Evolutionary conservation across 2,113 vertebrate species (phyloP), one percentile per base, ranked within the genome.

Genomic region (Sula dactylatra): DNA sequence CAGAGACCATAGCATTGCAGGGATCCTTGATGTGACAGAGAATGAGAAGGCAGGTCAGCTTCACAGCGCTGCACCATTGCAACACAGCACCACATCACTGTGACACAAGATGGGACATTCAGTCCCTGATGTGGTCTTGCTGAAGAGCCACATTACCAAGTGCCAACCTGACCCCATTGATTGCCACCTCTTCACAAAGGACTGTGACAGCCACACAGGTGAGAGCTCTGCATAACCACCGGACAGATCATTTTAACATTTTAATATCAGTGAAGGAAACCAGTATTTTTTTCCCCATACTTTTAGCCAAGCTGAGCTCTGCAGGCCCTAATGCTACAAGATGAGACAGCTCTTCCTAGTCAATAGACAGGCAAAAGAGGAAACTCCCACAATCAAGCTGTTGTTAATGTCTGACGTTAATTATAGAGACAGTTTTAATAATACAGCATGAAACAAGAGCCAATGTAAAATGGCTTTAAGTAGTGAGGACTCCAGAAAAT

Each of bases 81-180:
- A 13, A 38, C 31, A 17, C 1, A 2, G 13, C 2, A 1, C 32
- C 29, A 27, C 2, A 1, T 22, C 50, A 13, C 61, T 27, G 38
- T 0, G 1, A 40, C 31, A 13, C n/a, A 36, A 16, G 13, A 16
- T 9, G 13, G 36, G 44, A 54, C n/a, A 2, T 16, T 29, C 22
- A 13, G n/a, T 9, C 52, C 61, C 38, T 29, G 40, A 21, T 1
- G 34, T 9, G 13, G 10, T 11, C 59, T 78, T n/a, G 22, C 59
- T 47, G 1, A 27, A 74, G 61, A 80, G 7, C 21, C 18, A 49
- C 27, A 4, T 5, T 29, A 29, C 49, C 44, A 59, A 31, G 25
- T 14, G 7, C 13, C 24, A 86, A 0, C 47, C 38, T 29, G 36
- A 49, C 11, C 16, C 11, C 2, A 0, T 0, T 19, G 13, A 69